Base-by-base conservation (phyloP, 1,140 invertebrate species). In the Coptotermes formosanus region DNA sequence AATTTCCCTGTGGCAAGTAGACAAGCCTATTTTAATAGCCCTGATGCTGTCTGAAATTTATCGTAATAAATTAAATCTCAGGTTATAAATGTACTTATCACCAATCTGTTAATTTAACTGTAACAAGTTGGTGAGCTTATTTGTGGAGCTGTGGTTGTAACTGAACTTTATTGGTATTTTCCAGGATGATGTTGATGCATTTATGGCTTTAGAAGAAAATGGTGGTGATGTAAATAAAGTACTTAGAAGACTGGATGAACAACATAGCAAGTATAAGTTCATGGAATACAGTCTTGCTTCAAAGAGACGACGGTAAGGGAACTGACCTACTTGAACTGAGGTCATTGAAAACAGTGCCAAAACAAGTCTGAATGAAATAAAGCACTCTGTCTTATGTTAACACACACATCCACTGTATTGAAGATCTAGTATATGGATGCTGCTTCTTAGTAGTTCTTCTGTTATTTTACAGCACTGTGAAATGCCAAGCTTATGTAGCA, bases 181-280 rank as follows among this genome's bases (percentile, higher is more conserved):
- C 7, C 89, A 99, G 98, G 97, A 99, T 90, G 97, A 99, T 95
- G 98, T 99, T 23, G 97, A 99, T 89, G 93, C 95, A 83, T 99
- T 96, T 90, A 98, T 99, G 96, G 94, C 93, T 87, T 92, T 94
- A 87, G 92, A 95, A 44, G 97, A 97, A 90, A 97, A 97, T 89
- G 93, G 94, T 89, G 94, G 94, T 64, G 94, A 94, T 86, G 95
- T 95, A 8, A 97, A 98, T 89, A 94, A 94, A 90, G 97, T 98
- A 23, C 91, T 99, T 75, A 95, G 95, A 89, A 94, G 93, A 88
- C 91, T 99, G 59, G 97, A 99, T 90, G 98, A 99, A 89, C 95
- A 96, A 90, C 97, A 98, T 92, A 95, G 94, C 87, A 99, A 99
- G 93, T 99, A 99, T 90, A 99, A 99, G 92, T 98, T 98, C 90